These are phyloP conservation scores for Drosophila gaucha DNA, from an alignment of 2,888 invertebrate species.

Conservation along the genomic window DNA sequence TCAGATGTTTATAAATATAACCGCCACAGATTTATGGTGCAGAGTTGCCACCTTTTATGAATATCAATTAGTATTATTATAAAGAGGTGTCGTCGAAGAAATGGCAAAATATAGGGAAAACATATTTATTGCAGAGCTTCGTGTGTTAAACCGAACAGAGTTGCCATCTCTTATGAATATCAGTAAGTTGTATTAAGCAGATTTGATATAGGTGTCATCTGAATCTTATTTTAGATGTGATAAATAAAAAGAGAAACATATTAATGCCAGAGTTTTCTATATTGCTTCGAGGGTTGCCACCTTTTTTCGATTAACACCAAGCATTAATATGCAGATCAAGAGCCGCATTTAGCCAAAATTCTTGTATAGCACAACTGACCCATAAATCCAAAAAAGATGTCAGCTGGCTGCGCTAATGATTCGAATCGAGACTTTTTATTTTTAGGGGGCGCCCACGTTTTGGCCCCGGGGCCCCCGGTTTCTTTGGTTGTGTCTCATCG, in stretches of 20 bases:
- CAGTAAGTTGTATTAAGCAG: too few species aligned
- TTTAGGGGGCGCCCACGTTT: constrained; percentile 60
- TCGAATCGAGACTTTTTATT: constrained; percentile 2
- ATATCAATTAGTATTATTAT: too few species aligned
- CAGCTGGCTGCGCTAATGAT: constrained; percentile 64
- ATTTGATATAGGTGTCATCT: too few species aligned
- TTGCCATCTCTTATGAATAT: too few species aligned
- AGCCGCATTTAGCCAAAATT: constrained; percentile 32
- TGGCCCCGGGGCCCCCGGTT: constrained; percentile 39
- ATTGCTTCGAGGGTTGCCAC: constrained; percentile 24
- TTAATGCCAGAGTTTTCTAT: not conserved
- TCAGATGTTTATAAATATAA: not conserved
- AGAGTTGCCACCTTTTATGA: too few species aligned
- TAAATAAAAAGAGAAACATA: too few species aligned
- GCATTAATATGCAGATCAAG: constrained; percentile 37
- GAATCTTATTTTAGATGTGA: too few species aligned
- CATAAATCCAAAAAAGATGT: constrained; percentile 68
- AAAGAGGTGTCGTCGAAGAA: too few species aligned
- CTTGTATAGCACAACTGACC: constrained; percentile 49
- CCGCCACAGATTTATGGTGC: not conserved
- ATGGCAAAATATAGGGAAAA: too few species aligned
- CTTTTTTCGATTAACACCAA: constrained; percentile 33
- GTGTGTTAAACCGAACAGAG: too few species aligned
- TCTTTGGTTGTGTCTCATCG: constrained; percentile 30
- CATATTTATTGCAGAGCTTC: too few species aligned